phyloP scores from a whole-genome alignment of 1,140 invertebrate genomes.

The Calliphora vicina region DNA sequence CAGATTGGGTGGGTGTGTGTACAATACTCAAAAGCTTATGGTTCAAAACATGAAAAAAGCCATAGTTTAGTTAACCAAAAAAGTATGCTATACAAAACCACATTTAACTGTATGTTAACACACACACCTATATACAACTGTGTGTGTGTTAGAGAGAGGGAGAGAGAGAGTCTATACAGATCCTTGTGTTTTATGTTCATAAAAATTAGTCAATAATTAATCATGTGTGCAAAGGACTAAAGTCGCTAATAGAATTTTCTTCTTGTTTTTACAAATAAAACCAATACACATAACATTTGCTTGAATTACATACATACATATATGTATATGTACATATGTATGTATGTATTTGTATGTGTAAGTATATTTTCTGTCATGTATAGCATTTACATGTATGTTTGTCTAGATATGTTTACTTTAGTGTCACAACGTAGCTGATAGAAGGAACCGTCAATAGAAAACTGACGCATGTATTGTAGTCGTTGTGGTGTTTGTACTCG shows the following conservation, averaged over 20 bases:
- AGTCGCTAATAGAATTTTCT: conserved; percentile 39
- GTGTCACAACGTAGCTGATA: not conserved
- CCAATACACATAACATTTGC: conserved; percentile 5
- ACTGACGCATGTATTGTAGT: not conserved
- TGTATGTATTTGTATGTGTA: not conserved
- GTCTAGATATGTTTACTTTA: conserved; percentile 13
- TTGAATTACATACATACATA: too few relatives aligned
- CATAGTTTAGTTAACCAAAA: not conserved
- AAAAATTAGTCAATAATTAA: conserved; percentile 38
- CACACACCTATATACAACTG: not conserved
- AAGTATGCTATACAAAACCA: not conserved
- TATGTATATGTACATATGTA: not conserved
- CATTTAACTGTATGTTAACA: not conserved
- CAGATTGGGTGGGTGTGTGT: not conserved
- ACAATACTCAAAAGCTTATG: not conserved
- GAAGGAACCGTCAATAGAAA: not conserved
- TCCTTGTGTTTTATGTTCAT: conserved; percentile 29
- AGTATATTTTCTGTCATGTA: not conserved
- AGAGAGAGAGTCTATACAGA: not conserved
- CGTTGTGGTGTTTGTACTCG: not conserved
- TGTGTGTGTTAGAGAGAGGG: not conserved
- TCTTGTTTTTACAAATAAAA: conserved; percentile 12
- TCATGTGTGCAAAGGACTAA: conserved; percentile 39
- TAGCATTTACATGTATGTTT: not conserved
- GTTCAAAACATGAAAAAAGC: not conserved